These are phyloP conservation scores for Chiloscyllium punctatum DNA, from an alignment of 2,797 vertebrate species.

Conservation along the genomic window DNA sequence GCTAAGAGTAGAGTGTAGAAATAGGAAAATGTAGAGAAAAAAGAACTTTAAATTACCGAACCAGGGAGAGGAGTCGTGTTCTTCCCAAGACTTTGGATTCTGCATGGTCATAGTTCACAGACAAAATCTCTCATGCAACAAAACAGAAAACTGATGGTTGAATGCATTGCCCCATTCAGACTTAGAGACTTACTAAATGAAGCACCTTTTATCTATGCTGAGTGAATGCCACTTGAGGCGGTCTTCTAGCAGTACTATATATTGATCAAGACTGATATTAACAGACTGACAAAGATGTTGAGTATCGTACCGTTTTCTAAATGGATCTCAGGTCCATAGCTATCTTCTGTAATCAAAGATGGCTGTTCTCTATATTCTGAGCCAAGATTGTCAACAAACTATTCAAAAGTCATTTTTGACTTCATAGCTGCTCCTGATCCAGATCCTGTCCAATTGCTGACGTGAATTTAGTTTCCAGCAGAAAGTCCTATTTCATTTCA, in stretches of 20 bases:
- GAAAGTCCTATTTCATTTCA: not conserved
- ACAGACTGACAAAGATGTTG: no score
- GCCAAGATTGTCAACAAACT: not conserved
- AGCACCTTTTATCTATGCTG: not conserved
- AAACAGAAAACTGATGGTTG: not conserved
- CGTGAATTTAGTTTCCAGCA: not conserved
- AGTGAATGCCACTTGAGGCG: not conserved
- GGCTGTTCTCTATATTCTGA: not conserved
- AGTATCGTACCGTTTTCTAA: not conserved
- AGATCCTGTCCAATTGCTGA: not conserved
- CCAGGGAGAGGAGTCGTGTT: not conserved
- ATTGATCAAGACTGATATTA: not conserved
- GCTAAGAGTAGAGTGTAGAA: not conserved
- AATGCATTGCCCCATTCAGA: not conserved
- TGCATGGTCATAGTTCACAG: not conserved
- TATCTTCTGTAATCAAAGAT: not conserved
- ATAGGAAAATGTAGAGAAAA: not conserved
- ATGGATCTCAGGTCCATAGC: not conserved
- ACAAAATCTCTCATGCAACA: not conserved
- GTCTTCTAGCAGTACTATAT: not conserved
- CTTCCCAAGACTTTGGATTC: not conserved
- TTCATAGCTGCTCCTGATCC: not conserved
- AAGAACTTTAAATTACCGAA: not conserved
- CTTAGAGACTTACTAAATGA: not conserved
- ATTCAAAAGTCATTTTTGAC: no score